Evolutionary conservation across 2,797 vertebrate genomes (phyloP).

Genomic region (Oryzias sinensis): DNA sequence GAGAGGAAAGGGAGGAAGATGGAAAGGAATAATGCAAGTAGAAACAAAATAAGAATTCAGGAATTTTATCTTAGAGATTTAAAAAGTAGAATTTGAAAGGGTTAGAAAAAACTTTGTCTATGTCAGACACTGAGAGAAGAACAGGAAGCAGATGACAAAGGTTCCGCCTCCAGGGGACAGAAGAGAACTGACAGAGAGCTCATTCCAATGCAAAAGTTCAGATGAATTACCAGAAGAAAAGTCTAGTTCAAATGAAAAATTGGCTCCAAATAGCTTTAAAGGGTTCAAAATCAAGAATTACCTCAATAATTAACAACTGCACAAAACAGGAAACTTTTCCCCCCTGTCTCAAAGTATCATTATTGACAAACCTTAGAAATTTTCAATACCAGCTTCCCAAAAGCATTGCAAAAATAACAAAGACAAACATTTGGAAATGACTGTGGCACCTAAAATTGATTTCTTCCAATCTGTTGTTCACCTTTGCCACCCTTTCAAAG

Average conservation of each 20-base stretch:
- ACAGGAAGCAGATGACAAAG: conserved; percentile 4
- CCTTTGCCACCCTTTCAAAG: no score
- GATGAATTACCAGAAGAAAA: conserved; percentile 29
- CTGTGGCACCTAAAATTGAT: no score
- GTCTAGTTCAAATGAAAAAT: conserved; percentile 3
- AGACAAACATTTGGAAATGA: no score
- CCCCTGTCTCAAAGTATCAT: no score
- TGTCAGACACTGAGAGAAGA: conserved; percentile 24
- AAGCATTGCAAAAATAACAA: no score
- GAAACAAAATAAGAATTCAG: background rate
- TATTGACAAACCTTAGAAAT: no score
- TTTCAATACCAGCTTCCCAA: no score
- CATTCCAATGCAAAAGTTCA: conserved; percentile 25
- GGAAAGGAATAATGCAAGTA: background rate
- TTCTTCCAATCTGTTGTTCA: no score
- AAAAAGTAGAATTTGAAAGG: conserved; percentile 19
- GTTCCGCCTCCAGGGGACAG: conserved; percentile 21
- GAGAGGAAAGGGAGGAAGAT: conserved; percentile 10
- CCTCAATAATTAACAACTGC: no score
- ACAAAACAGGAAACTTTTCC: no score
- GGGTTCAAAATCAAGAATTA: background rate
- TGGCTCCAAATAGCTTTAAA: background rate
- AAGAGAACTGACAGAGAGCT: conserved; percentile 27
- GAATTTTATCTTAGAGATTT: conserved; percentile 13
- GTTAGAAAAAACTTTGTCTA: conserved; percentile 10